phyloP scores from a whole-genome alignment of 2,888 invertebrate species.

The Tachystola acroxantha region DNA sequence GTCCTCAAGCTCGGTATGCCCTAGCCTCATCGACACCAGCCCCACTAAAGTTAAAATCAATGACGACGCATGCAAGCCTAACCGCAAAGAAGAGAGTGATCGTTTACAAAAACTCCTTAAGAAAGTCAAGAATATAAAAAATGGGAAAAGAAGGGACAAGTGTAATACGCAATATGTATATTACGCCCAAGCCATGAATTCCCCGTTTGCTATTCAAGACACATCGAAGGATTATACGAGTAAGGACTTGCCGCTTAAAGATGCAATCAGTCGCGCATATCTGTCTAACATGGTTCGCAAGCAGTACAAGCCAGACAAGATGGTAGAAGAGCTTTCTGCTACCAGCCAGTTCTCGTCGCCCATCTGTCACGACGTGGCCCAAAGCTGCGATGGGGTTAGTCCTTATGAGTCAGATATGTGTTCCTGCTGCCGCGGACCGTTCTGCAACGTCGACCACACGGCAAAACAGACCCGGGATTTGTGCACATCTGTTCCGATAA shows the following conservation, averaged over 20 bases:
- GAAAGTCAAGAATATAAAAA: slow-evolving; percentile 19
- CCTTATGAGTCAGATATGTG: slow-evolving; percentile 40
- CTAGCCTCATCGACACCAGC: background rate
- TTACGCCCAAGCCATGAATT: slow-evolving; percentile 33
- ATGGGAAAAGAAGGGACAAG: slow-evolving; percentile 23
- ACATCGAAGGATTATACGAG: background rate
- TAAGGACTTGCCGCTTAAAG: background rate
- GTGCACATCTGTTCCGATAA: background rate
- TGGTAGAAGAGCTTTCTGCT: slow-evolving; percentile 30
- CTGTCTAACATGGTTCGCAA: slow-evolving; percentile 37
- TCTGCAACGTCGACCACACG: slow-evolving; percentile 46
- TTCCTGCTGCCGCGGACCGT: slow-evolving; percentile 48
- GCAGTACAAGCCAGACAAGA: slow-evolving; percentile 38
- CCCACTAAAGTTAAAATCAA: too few species aligned
- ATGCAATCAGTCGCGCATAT: slow-evolving; percentile 23
- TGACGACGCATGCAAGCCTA: too few species aligned
- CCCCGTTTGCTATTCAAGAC: slow-evolving; percentile 23
- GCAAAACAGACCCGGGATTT: slow-evolving; percentile 10
- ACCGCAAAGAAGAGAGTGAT: background rate
- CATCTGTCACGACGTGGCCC: slow-evolving; percentile 38
- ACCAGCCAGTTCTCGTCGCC: slow-evolving; percentile 50
- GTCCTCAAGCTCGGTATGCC: background rate
- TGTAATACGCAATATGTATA: slow-evolving; percentile 35
- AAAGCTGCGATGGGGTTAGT: slow-evolving; percentile 9
- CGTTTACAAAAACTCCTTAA: background rate